Evolutionary conservation across 2,113 vertebrate genomes (phyloP).

Genomic region (Corvus hawaiiensis): DNA sequence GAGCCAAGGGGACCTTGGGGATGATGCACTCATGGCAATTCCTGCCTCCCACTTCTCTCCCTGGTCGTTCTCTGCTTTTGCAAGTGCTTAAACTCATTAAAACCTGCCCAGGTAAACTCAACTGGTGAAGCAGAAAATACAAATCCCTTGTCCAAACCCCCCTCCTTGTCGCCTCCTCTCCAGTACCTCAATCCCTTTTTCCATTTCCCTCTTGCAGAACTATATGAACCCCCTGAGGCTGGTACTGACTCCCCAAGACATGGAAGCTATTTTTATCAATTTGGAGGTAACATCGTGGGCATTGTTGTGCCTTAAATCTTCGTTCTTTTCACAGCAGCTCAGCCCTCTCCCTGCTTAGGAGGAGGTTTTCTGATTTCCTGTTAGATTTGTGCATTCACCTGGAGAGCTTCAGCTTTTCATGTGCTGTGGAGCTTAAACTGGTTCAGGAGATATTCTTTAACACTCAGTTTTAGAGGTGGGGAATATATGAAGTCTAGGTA

Average conservation of each 20-base stretch:
- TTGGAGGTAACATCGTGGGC: conserved; percentile 77
- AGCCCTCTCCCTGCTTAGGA: neutral
- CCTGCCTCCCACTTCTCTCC: neutral
- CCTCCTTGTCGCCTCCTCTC: neutral
- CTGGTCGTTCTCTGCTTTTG: neutral
- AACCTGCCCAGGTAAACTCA: neutral
- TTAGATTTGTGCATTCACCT: neutral
- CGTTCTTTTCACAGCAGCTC: neutral
- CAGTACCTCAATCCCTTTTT: neutral
- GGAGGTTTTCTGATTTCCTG: neutral
- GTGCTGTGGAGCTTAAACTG: neutral
- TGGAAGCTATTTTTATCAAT: conserved; percentile 94
- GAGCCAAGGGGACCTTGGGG: neutral
- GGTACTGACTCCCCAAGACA: conserved; percentile 85
- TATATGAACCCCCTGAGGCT: conserved; percentile 91
- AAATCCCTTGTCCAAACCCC: no score
- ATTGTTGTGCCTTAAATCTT: neutral
- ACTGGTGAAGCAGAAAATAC: neutral
- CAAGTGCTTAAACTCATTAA: neutral
- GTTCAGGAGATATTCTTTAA: neutral
- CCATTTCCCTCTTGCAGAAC: conserved; percentile 76
- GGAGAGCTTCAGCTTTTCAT: neutral
- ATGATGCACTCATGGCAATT: accelerated
- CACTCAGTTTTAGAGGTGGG: neutral
- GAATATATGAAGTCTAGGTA: neutral